Percentiles rank a stretch among this genome's conserved stretches.
These are phyloP conservation scores for Phyto melanocephala DNA, from an alignment of 2,888 invertebrate species.

Conservation along the genomic window DNA sequence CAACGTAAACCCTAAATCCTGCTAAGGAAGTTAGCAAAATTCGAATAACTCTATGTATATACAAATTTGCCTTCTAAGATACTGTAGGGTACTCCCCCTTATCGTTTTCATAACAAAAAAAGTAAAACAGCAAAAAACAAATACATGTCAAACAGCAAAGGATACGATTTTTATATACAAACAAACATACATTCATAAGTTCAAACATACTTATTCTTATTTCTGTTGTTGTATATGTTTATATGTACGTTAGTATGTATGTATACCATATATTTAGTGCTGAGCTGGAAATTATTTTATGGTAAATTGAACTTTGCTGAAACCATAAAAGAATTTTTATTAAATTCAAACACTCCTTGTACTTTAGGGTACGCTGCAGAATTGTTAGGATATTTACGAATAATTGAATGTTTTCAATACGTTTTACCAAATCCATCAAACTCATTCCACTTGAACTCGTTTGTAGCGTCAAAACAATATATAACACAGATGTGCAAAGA, in stretches of 20 bases:
- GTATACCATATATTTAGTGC: background rate
- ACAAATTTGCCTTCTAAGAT: background rate
- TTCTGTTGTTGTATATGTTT: background rate
- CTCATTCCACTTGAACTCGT: background rate
- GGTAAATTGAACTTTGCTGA: constrained; percentile 55
- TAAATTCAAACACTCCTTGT: constrained; percentile 45
- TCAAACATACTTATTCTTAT: background rate
- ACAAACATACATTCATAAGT: too few relatives aligned
- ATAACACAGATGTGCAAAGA: background rate
- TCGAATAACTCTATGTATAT: background rate
- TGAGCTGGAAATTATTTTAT: constrained; percentile 49
- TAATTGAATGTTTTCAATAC: background rate
- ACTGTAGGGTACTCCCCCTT: background rate
- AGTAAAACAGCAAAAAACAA: background rate
- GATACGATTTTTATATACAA: constrained; percentile 7
- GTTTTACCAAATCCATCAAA: background rate
- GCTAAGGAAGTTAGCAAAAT: too few relatives aligned
- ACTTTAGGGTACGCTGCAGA: background rate
- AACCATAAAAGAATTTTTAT: constrained; percentile 60
- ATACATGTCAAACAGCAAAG: background rate
- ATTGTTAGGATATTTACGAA: constrained; percentile 8
- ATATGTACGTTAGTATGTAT: too few relatives aligned
- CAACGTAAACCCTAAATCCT: too few relatives aligned
- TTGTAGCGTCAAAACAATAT: background rate
- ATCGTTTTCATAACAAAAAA: too few relatives aligned